Base-by-base conservation (phyloP, 2,113 vertebrate genomes). In the Gnathonemus longibarbis region DNA sequence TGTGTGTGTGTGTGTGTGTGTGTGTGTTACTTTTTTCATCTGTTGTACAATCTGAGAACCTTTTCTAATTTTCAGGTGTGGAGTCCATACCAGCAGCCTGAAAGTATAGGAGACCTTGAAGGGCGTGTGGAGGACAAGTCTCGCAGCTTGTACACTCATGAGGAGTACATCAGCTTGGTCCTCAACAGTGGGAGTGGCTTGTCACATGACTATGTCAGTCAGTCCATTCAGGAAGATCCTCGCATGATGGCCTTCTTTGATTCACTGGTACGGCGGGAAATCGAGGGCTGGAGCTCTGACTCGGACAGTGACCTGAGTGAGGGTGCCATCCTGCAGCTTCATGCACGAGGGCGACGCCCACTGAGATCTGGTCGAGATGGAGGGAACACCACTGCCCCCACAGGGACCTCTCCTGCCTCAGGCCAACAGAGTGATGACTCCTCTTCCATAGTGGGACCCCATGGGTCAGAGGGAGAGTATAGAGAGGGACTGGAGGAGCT, bases 221-320 rank as follows among this genome's bases (percentile, higher is more conserved):
- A 99, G 91, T 99, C 98, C 0, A 97, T 99, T 80, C 98, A 98
- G 93, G 98, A 99, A 89, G 98, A 99, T 88, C 98, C 98, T 0
- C 96, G 98, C 87, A 99, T 99, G 98, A 99, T 99, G 98, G 98
- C 98, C 17, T 99, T 99, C 91, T 99, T 99, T 48, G 98, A 99
- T 93, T 99, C 98, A 0, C 92, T 99, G n/a, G 98, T 99, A 77
- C 97, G 98, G 1, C 95, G 98, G 0, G 98, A 99, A 94, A 99
- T 99, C 0, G 98, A 99, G 91, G 98, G 98, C 90, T 99, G 98
- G 98, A 99, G 98, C 92, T 99, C 98, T 0, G 98, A 99, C 91
- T 99, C 98, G 0, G 98, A 99, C 94, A 98, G 97, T 0, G 98
- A 99, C 94, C 91, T 96, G 90, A 99, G 98, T 5, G 98, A 99